Evolutionary conservation across 1,140 invertebrate genomes (phyloP), one percentile per base, ranked within the genome.

Genomic region (Tetraneura akinire): DNA sequence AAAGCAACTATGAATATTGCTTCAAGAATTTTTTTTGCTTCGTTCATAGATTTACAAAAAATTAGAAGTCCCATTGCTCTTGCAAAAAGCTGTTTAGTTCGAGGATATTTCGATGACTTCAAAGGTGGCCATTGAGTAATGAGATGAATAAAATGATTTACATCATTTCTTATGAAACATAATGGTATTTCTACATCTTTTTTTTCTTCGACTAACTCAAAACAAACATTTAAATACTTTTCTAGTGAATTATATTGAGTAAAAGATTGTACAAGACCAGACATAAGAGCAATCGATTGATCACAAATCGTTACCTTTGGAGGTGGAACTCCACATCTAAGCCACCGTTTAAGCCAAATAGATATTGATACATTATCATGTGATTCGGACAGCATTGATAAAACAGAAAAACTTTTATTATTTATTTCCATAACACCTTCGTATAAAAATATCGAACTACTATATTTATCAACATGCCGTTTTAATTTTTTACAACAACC

Each of bases 151-250:
- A 68, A 68, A 45, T 68, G 29, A 45, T 68, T 68, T 2, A 68
- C 23, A 68, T 68, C 18, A n/a, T 62, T 68, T 68, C 64, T 37
- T 18, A 68, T 16, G 9, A n/a, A 68, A 68, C 57, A 32, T 3
- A 3, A 26, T 60, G 55, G 55, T 66, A 11, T 42, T 66, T 42
- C 16, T n/a, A 18, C 37, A n/a, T n/a, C 5, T 3, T 37, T 5
- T 55, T 55, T 18, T 64, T 10, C 13, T n/a, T 18, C 13, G 10
- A 66, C 8, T 1, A 66, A 4, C n/a, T n/a, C 1, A 6, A 32
- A 66, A 21, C 62, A 66, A 0, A 66, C 9, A 66, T 66, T 66
- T 66, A 66, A 32, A 6, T 37, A 66, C n/a, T 32, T 42, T 21
- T 32, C 18, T 3, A 42, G 9, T 14, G 32, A 32, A 4, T 26